Evolutionary conservation across 2,888 invertebrate species (phyloP), one percentile per base, ranked within the genome.

Genomic region (Acanthopleura granulata): DNA sequence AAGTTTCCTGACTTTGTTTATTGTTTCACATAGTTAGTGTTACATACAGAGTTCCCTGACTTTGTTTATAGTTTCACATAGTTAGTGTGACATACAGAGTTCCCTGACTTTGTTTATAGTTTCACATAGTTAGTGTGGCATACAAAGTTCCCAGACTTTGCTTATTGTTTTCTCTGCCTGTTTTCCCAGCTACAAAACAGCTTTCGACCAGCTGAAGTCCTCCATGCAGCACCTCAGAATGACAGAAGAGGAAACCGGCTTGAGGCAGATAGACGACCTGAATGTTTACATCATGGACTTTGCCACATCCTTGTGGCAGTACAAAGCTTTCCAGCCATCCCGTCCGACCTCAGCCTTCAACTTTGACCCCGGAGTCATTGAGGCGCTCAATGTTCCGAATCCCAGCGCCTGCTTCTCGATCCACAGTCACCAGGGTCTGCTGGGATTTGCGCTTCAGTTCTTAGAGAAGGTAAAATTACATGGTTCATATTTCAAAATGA

Each of bases 261-360:
- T 66, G 25, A 66, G 25, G 12, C 29, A 27, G 22, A 73, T 75
- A 25, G 74, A 74, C 15, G 69, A 57, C 14, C 78, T 81, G 72
- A 81, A 81, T 72, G 71, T 69, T 18, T 74, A 77, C 50, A 71
- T 81, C 50, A 74, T 77, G 49, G 79, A 81, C 72, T 74, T 78
- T 12, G 62, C 76, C 51, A 76, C 75, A 27, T 75, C 77, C 22
- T 62, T 81, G 50, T 81, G 81, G 81, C 74, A 75, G 66, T 76
- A 76, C 76, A 49, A 66, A 50, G 12, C 50, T 25, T 72, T 72
- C 72, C 49, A 49, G 50, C 6, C n/a, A 27, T 29, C 49, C 30
- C 50, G 62, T 49, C 51, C 72, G n/a, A 71, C 62, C 15, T 57
- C 49, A 16, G 70, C 70, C 18, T 75, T 75, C 14, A 57, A 51